phyloP scores from a whole-genome alignment of 2,888 invertebrate species.

The Phaonia tiefii region DNA sequence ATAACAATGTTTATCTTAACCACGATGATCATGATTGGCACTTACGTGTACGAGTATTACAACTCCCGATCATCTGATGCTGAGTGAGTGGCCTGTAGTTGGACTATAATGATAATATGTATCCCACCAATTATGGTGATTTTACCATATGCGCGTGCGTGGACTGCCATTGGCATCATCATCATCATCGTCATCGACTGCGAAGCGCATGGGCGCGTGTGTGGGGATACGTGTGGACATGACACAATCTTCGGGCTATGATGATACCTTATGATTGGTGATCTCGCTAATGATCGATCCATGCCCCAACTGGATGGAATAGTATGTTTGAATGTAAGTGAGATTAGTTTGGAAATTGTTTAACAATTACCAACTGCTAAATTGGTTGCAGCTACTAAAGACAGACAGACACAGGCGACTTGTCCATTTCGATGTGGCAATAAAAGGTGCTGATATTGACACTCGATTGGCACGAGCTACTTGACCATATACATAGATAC shows the following conservation, averaged over 20 bases:
- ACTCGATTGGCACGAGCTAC: slow-evolving; percentile 68
- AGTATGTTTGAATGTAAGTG: background rate
- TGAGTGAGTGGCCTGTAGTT: too few relatives aligned
- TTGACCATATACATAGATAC: slow-evolving; percentile 32
- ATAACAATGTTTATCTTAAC: background rate
- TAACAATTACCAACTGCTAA: background rate
- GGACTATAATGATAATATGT: slow-evolving; percentile 8
- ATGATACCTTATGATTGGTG: slow-evolving; percentile 35
- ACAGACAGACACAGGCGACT: background rate
- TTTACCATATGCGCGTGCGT: slow-evolving; percentile 21
- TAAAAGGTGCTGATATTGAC: slow-evolving; percentile 68
- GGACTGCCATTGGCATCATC: too few relatives aligned
- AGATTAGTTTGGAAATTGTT: slow-evolving; percentile 15
- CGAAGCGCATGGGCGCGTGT: too few relatives aligned
- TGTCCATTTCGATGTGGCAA: slow-evolving; percentile 48
- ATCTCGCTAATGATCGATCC: slow-evolving; percentile 19
- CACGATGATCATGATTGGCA: background rate
- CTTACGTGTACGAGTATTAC: too few relatives aligned
- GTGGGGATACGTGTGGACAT: background rate
- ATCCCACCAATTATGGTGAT: slow-evolving; percentile 20
- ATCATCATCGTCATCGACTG: too few relatives aligned
- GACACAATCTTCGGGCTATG: background rate
- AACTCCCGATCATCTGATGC: too few relatives aligned
- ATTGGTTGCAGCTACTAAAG: background rate
- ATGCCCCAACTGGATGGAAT: background rate